phyloP scores from a whole-genome alignment of 2,888 invertebrate genomes.

The Euzophera pinguis region DNA sequence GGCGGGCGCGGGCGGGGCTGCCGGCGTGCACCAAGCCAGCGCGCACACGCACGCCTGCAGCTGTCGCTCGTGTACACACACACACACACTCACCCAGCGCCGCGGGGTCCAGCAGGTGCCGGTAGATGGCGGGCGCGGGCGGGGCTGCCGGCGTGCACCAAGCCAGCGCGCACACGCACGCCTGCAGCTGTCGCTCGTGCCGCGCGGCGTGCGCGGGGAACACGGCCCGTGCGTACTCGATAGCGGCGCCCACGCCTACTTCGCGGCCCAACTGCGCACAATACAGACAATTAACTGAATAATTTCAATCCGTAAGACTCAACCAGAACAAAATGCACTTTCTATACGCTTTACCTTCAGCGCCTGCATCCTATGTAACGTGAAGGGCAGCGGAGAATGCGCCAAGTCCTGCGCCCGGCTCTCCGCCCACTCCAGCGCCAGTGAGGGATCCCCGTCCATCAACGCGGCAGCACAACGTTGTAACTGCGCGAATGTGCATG shows the following conservation, averaged over 20 bases:
- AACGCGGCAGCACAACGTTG: constrained; percentile 94
- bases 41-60: constrained; percentile 70
- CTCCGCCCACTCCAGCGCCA: constrained; percentile 93
- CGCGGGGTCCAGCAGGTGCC: constrained; percentile 50
- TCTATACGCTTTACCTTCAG: constrained; percentile 44
- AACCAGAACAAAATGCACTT: too few relatives aligned
- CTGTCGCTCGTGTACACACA: too few relatives aligned
- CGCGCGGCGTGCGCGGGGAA: constrained; percentile 83
- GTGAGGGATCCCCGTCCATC: constrained; percentile 88
- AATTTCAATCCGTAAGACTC: too few relatives aligned
- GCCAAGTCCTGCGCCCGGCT: constrained; percentile 86
- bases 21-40: constrained; percentile 52
- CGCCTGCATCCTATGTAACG: constrained; percentile 68
- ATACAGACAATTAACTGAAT: background rate
- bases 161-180: constrained; percentile 68
- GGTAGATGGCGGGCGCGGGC: constrained; percentile 52
- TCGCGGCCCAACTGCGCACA: constrained; percentile 52
- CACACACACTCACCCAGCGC: constrained; percentile 45
- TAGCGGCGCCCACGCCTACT: constrained; percentile 88
- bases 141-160: constrained; percentile 60
- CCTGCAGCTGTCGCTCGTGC: constrained; percentile 68
- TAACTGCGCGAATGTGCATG: constrained; percentile 62
- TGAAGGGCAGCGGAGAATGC: constrained; percentile 69
- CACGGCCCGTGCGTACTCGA: constrained; percentile 90
- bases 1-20: constrained; percentile 50